Evolutionary conservation across 2,113 vertebrate genomes (phyloP).

Genomic region (Platysternon megacephalum): DNA sequence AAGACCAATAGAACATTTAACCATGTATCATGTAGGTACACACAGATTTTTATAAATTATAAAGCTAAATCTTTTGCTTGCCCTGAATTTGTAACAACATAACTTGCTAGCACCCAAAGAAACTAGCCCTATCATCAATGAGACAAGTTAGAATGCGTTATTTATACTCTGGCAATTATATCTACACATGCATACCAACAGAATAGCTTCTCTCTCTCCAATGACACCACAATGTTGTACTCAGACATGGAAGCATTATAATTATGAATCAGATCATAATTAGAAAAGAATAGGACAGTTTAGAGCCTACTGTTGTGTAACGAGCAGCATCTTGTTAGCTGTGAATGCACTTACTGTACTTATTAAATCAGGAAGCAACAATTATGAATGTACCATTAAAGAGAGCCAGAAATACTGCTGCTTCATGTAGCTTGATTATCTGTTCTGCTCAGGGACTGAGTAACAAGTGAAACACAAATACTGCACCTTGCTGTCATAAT

Average conservation of each 20-base stretch:
- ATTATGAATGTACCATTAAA: constrained; percentile 70
- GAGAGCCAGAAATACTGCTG: constrained; percentile 52
- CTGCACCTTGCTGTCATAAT: background rate
- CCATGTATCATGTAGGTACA: background rate
- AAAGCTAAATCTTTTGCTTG: background rate
- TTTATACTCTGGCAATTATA: constrained; percentile 44
- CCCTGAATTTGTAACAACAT: background rate
- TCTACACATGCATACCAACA: background rate
- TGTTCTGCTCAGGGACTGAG: constrained; percentile 5
- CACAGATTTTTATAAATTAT: background rate
- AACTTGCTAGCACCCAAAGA: background rate
- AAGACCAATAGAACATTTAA: background rate
- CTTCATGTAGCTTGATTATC: constrained; percentile 29
- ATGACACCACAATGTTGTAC: constrained; percentile 17
- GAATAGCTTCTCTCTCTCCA: constrained; percentile 6
- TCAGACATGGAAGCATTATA: constrained; percentile 63
- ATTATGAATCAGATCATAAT: constrained; percentile 66
- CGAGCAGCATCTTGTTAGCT: constrained; percentile 38
- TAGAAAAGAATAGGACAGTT: constrained; percentile 70
- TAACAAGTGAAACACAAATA: background rate
- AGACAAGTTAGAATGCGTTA: constrained; percentile 66
- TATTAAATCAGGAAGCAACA: constrained; percentile 51
- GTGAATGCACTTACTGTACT: constrained; percentile 70
- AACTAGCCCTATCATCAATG: constrained; percentile 2
- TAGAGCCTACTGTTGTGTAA: constrained; percentile 66